A percentile compares a stretch with the other conserved stretches of the same genome.
Evolutionary conservation across 2,113 vertebrate genomes (phyloP).

Genomic region (Typhlomys cinereus): DNA sequence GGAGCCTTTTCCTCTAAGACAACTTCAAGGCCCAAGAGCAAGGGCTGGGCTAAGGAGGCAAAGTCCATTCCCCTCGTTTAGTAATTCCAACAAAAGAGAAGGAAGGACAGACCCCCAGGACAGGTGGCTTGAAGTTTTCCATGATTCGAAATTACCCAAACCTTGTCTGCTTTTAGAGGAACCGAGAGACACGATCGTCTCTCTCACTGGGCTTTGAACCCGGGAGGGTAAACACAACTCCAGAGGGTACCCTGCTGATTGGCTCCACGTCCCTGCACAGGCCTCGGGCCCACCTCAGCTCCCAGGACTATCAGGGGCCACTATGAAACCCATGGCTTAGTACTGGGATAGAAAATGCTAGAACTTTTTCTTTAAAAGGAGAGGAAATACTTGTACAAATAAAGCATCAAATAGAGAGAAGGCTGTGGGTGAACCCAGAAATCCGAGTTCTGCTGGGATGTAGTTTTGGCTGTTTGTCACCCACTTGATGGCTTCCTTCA

Average conservation of each 20-base stretch:
- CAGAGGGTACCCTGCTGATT: not conserved
- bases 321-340: not conserved
- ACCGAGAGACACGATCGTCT: not conserved
- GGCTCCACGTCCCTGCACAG: not conserved
- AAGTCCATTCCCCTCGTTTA: not conserved
- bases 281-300: not conserved
- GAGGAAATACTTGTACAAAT: too few species aligned
- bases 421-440: not conserved
- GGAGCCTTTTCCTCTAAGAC: too few species aligned
- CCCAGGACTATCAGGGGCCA: not conserved
- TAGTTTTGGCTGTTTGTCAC: fast-evolving
- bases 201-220: not conserved
- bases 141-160: not conserved
- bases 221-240: too few species aligned
- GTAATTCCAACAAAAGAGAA: not conserved
- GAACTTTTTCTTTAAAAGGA: too few species aligned
- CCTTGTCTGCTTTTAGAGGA: not conserved
- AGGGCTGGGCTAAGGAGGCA: not conserved
- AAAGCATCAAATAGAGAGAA: not conserved
- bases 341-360: too few species aligned
- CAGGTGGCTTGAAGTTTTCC: not conserved
- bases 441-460: too few species aligned
- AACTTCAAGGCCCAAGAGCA: fast-evolving
- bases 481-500: fast-evolving
- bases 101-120: not conserved